Evolutionary conservation across 2,888 invertebrate species (phyloP), one percentile per base, ranked within the genome.

Genomic region (Aspidiotus rigidus): DNA sequence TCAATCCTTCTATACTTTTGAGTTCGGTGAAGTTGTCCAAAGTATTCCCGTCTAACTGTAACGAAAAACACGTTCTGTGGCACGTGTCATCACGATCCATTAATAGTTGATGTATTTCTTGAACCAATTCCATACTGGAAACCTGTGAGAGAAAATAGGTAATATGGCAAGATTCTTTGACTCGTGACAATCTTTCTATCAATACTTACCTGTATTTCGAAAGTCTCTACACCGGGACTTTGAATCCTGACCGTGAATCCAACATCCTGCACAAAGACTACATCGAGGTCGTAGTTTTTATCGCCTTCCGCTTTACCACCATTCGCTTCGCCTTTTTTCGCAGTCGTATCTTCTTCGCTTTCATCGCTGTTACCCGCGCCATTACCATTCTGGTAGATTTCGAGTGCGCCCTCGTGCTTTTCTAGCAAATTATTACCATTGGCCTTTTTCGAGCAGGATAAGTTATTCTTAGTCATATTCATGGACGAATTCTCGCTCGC

Each of bases 71-170:
- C 0, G 99, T 99, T 69, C 98, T 85, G 77, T 98, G 97, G 76
- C 98, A 99, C 0, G 98, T 97, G 77, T 98, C 96, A 79, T 99
- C 99, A 40, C 97, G 85, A 78, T 99, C 99, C 93, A 98, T 96
- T 63, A 99, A 80, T 72, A 98, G 83, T 80, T 99, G 98, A 79
- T 98, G 97, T 72, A 99, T 95, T 82, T 99, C 99, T 81, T 88
- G 84, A 39, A 99, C 97, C 73, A 99, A 81, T 78, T 99, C 96
- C 90, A 96, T 94, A 77, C 95, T 94, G 28, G 94, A 95, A 17
- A 67, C 69, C 69, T 69, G 10, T 13, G 41, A 57, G 55, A 64
- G 7, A 54, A 41, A 17, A 69, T 10, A 28, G 28, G 28, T 28
- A 28, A 28, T 5, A 28, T 5, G 5, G 28, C 28, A 28, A 28